A percentile compares a stretch with the other conserved stretches of the same genome.
phyloP scores from a whole-genome alignment of 2,888 invertebrate species.

The Erpobdella octoculata region DNA sequence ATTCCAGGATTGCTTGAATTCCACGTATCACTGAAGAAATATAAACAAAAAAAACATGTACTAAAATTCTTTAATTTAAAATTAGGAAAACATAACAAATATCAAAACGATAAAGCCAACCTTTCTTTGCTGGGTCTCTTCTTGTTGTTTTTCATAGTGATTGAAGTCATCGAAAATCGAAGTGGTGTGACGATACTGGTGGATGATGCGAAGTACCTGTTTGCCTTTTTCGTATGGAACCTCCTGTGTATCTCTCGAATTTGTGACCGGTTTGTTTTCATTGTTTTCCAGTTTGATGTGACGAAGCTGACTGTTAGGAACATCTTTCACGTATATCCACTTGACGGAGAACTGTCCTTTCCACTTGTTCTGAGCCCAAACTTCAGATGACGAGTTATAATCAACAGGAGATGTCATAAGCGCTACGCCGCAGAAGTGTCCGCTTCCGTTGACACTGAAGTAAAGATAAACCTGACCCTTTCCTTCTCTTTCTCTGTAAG shows the following conservation, averaged over 20 bases:
- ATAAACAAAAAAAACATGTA: conserved; percentile 11
- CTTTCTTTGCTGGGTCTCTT: conserved; percentile 61
- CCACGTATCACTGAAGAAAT: neutral
- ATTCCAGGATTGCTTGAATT: conserved; percentile 6
- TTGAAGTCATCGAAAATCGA: conserved; percentile 96
- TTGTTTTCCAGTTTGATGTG: conserved; percentile 94
- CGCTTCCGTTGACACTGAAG: conserved; percentile 92
- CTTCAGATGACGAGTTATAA: conserved; percentile 82
- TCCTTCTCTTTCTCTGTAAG: conserved; percentile 69
- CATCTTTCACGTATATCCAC: conserved; percentile 89
- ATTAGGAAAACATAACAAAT: neutral
- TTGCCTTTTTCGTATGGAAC: conserved; percentile 86
- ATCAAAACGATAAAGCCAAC: neutral
- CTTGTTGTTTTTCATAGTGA: conserved; percentile 90
- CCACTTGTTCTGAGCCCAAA: conserved; percentile 99
- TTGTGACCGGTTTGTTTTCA: conserved; percentile 95
- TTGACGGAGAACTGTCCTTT: conserved; percentile 92
- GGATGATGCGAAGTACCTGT: conserved; percentile 84
- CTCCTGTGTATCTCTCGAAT: conserved; percentile 93
- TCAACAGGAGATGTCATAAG: conserved; percentile 92
- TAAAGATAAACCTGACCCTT: conserved; percentile 79
- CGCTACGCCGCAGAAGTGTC: conserved; percentile 97
- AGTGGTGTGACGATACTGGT: conserved; percentile 72
- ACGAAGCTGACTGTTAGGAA: conserved; percentile 66
- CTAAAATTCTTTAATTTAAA: neutral